Evolutionary conservation across 2,113 vertebrate species (phyloP), one percentile per base, ranked within the genome.

Genomic region (Actinemys pallida): DNA sequence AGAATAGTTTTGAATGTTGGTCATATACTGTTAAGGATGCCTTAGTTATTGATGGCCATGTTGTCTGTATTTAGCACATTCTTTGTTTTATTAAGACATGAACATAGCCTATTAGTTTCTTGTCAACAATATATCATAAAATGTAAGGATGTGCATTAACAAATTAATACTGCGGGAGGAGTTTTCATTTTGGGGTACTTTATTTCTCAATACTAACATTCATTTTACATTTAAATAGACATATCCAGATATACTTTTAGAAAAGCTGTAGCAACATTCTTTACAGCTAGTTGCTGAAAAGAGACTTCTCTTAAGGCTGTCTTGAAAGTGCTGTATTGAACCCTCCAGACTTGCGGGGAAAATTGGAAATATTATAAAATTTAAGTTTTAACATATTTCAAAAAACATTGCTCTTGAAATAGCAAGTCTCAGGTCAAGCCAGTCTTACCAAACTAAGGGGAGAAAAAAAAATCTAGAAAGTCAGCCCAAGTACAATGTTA

Each of bases 11-110:
- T 52, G 54, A 35, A 65, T 53, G n/a, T 47, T 49, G 20, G 10
- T 24, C 52, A 39, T 83, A 1, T 49, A 42, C 0, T 0, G 11
- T 10, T 25, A 78, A 65, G 42, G 92, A 47, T 0, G 0, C 2
- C 14, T 17, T 31, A 88, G 24, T 49, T 94, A 57, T 53, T 79
- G 31, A 57, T 35, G 75, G 39, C 25, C 42, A 6, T 50, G 29
- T 53, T 54, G 5, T 27, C 10, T 13, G 12, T 35, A 42, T 9
- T 8, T 56, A 14, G 29, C 54, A 42, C 0, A 0, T 0, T 0
- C n/a, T 80, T 84, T 24, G n/a, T 49, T 85, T 85, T 69, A 49
- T 85, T 81, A 31, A 35, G 12, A 79, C 12, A 8, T 45, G 29
- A 56, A n/a, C 25, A 90, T 89, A 90, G 29, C 54, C n/a, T 16